Percentiles rank a stretch among this genome's conserved stretches.
These are phyloP conservation scores for Leucoraja erinaceus DNA, from an alignment of 2,113 vertebrate species.

Conservation along the genomic window DNA sequence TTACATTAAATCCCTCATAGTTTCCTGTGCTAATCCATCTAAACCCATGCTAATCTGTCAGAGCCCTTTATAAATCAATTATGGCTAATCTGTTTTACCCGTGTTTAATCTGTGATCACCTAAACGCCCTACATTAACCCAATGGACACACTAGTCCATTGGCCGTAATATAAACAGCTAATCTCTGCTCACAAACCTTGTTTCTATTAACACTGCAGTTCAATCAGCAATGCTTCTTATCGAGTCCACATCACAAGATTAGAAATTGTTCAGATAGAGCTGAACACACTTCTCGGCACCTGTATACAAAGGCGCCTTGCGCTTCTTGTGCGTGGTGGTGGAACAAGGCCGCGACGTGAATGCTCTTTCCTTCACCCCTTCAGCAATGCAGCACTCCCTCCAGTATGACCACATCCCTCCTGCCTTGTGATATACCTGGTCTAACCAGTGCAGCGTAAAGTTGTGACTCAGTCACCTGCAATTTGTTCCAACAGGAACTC, in stretches of 20 bases:
- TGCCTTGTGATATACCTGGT: too few relatives aligned
- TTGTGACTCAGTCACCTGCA: too few relatives aligned
- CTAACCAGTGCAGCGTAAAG: too few relatives aligned
- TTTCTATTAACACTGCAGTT: not conserved
- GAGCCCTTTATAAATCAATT: not conserved
- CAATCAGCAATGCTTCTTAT: too few relatives aligned
- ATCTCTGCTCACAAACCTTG: not conserved
- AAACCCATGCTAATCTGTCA: not conserved
- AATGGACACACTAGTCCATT: not conserved
- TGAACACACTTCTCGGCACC: too few relatives aligned
- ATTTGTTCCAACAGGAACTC: too few relatives aligned
- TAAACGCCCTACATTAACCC: not conserved
- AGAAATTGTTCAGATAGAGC: too few relatives aligned
- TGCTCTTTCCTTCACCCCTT: not conserved
- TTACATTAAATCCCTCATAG: not conserved
- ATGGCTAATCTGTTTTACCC: not conserved
- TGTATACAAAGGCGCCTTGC: too few relatives aligned
- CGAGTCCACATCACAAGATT: too few relatives aligned
- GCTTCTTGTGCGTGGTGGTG: too few relatives aligned
- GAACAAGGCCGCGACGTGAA: too few relatives aligned
- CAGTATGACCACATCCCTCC: too few relatives aligned
- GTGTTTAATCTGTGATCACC: not conserved
- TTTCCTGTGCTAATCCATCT: not conserved
- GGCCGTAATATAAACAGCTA: not conserved
- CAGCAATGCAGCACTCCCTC: not conserved